phyloP scores from a whole-genome alignment of 2,888 invertebrate genomes.

The Gibbula magus region DNA sequence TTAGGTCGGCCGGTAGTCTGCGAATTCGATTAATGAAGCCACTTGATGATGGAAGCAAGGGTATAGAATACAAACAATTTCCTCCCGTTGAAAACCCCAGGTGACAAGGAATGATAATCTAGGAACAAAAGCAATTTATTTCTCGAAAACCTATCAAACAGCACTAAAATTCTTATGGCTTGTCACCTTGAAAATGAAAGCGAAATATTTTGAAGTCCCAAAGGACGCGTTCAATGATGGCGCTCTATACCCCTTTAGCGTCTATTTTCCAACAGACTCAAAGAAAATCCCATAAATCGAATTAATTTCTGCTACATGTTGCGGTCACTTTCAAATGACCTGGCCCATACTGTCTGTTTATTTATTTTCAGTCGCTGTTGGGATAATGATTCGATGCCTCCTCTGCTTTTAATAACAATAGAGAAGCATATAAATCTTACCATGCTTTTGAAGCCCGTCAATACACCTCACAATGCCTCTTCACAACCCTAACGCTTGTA shows the following conservation, averaged over 20 bases:
- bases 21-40: no score
- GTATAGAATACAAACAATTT: no score
- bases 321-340: slow-evolving; percentile 1
- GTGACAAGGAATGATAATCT: not conserved
- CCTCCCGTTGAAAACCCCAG: not conserved
- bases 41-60: no score
- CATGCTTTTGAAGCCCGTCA: not conserved
- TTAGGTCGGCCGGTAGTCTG: no score
- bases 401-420: not conserved
- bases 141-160: not conserved
- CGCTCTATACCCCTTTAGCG: not conserved
- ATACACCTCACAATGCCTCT: not conserved
- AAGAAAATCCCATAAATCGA: slow-evolving; percentile 15
- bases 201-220: not conserved
- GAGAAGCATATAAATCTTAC: not conserved
- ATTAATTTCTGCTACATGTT: slow-evolving; percentile 15
- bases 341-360: not conserved
- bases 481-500: not conserved
- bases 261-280: slow-evolving; percentile 1
- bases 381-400: not conserved
- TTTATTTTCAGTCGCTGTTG: slow-evolving; percentile 8
- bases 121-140: slow-evolving; percentile 8
- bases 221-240: not conserved
- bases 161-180: not conserved
- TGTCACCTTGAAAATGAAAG: not conserved